A percentile compares a stretch with the other conserved stretches of the same genome.
Conservation (phyloP, 2,113 vertebrate species). For the Melierax canorus region DNA sequence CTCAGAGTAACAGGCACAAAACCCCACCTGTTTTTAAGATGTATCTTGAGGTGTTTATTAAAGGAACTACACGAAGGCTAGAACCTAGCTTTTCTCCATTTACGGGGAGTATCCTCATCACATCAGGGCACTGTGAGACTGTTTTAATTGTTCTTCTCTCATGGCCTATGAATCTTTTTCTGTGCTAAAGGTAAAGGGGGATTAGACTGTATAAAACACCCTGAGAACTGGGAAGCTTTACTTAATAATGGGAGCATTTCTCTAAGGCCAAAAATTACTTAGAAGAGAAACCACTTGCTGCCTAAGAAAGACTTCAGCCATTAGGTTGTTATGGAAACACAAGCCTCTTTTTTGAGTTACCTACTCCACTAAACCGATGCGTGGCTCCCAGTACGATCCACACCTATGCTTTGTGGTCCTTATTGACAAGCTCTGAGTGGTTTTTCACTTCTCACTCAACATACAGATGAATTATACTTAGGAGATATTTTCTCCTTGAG, state of each 20-base stretch:
- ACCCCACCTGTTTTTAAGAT: not conserved
- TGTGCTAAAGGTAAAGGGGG: not conserved
- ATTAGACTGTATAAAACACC: not conserved
- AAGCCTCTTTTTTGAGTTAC: not conserved
- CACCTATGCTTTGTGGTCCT: not conserved
- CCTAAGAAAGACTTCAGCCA: not conserved
- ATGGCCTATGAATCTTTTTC: not conserved
- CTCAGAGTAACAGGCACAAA: not conserved
- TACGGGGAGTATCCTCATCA: not conserved
- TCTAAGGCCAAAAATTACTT: not conserved
- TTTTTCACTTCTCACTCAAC: not conserved
- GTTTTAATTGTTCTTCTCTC: not conserved
- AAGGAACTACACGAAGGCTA: not conserved
- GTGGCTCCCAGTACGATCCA: fast-evolving
- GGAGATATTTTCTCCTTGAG: not conserved
- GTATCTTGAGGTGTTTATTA: not conserved
- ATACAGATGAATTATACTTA: not conserved
- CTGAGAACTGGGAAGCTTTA: not conserved
- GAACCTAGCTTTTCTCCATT: not conserved
- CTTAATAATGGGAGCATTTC: not conserved
- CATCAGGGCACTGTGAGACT: not conserved
- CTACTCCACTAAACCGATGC: not conserved
- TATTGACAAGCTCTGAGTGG: not conserved
- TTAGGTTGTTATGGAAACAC: conserved; percentile 17
- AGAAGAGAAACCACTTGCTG: not conserved